These are phyloP conservation scores for Dendropsophus ebraccatus DNA, from an alignment of 2,113 vertebrate species.

Conservation along the genomic window DNA sequence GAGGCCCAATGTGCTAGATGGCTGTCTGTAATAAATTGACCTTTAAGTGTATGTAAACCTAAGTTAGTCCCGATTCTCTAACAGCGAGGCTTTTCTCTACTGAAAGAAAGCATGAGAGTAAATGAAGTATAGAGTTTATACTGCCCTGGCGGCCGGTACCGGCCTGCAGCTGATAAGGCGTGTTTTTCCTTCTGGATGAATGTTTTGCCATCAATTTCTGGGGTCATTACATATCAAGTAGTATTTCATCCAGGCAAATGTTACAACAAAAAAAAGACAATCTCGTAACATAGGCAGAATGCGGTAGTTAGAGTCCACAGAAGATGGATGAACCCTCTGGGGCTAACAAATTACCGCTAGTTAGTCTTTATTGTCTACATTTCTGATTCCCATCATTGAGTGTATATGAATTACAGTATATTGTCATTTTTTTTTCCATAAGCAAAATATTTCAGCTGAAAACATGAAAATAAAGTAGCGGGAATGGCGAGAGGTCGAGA, in stretches of 20 bases:
- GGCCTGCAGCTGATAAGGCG: slow-evolving; percentile 9
- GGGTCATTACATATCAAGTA: slow-evolving; percentile 14
- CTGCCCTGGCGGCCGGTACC: background rate
- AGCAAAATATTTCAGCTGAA: slow-evolving; percentile 30
- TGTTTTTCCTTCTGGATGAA: slow-evolving; percentile 8
- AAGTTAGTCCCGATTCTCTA: background rate
- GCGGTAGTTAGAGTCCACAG: background rate
- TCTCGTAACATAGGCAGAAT: slow-evolving; percentile 2
- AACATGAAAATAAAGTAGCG: slow-evolving; percentile 36
- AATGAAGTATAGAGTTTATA: background rate
- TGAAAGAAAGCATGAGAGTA: background rate
- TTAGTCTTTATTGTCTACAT: slow-evolving; percentile 25
- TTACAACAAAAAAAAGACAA: background rate
- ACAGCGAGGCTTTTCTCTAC: background rate
- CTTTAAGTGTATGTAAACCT: too few relatives aligned
- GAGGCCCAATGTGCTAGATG: too few relatives aligned
- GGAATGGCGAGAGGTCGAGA: background rate
- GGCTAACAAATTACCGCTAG: slow-evolving; percentile 27
- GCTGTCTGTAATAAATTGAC: too few relatives aligned
- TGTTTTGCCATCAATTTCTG: slow-evolving; percentile 11
- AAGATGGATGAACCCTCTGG: background rate
- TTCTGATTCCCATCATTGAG: slow-evolving; percentile 18
- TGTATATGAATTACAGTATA: slow-evolving; percentile 6
- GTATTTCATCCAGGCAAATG: slow-evolving; percentile 10
- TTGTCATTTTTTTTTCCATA: slow-evolving; percentile 16